A percentile compares a stretch with the other conserved stretches of the same genome.
phyloP scores from a whole-genome alignment of 2,888 invertebrate species.

The Epistrophella euchroma region DNA sequence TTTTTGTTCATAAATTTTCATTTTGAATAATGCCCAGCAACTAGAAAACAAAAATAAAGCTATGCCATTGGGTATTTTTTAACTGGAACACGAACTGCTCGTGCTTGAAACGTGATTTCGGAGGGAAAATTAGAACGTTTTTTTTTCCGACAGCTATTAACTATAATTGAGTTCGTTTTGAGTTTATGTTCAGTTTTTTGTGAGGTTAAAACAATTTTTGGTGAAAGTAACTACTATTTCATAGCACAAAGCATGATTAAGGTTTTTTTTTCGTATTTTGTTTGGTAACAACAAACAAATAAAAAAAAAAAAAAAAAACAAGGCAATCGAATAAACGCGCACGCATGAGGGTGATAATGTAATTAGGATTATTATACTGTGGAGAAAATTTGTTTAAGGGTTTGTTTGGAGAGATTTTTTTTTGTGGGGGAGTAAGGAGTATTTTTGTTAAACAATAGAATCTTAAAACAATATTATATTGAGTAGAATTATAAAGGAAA shows the following conservation, averaged over 20 bases:
- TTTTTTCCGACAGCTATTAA: slow-evolving; percentile 51
- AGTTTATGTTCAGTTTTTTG: slow-evolving; percentile 31
- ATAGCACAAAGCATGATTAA: slow-evolving; percentile 39
- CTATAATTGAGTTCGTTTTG: slow-evolving; percentile 53
- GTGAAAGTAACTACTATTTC: slow-evolving; percentile 44
- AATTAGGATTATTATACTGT: slow-evolving; percentile 58
- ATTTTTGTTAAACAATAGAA: background rate
- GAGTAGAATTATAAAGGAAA: background rate
- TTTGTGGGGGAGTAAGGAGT: background rate
- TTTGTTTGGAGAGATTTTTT: slow-evolving; percentile 26
- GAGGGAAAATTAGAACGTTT: slow-evolving; percentile 17
- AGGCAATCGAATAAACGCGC: slow-evolving; percentile 33
- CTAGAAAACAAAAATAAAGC: background rate
- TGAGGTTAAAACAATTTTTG: slow-evolving; percentile 16
- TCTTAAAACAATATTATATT: background rate
- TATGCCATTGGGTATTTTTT: background rate
- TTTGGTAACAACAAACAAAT: background rate
- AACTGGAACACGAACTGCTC: background rate
- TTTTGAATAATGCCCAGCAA: background rate
- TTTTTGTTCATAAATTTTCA: background rate
- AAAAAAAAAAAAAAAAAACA: background rate
- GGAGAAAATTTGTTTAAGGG: background rate
- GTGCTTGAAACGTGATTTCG: slow-evolving; percentile 20
- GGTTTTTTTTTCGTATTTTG: slow-evolving; percentile 17
- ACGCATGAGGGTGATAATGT: slow-evolving; percentile 55